Base-by-base conservation (phyloP, 2,797 vertebrate species). In the Pogoniulus pusillus region DNA sequence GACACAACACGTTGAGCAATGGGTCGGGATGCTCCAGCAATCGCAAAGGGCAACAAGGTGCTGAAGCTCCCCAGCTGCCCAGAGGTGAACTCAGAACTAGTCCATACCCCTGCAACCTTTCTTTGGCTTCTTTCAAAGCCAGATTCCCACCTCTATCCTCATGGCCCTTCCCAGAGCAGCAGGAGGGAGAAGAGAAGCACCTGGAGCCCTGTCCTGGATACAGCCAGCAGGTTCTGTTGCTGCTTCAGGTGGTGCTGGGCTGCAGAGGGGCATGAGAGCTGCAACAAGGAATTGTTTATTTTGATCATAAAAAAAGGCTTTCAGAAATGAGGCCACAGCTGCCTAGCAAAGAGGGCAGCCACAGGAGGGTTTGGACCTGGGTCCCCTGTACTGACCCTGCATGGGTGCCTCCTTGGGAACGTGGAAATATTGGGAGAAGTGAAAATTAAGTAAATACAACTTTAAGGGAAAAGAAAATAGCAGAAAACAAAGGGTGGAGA, bases 1-100 rank as follows among this genome's bases (percentile, higher is more conserved):
- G 91, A 92, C 94, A 58, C 92, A 92, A 64, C 84, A n/a, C 32
- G 3, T 53, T 93, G 91, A 77, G 95, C 93, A 91, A 91, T 2
- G 82, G 72, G 75, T 53, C 29, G 2, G 82, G 92, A 82, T 63
- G 91, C 69, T 57, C 60, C 16, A 6, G 86, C 89, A 43, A 2
- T 17, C 35, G 6, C 49, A 1, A 6, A 24, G 74, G 70, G 64
- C 19, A 26, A 9, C 6, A 5, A 30, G 4, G 84, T 37, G 87
- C 68, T 3, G 57, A 39, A 89, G 70, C 75, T 89, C 72, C 78
- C 65, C 12, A 4, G 4, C 62, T 65, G 43, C 82, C 82, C 19
- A 55, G 70, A 86, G 90, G 86, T 87, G 76, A 84, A 47, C 54
- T 69, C 10, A 27, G 81, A 88, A 87, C 27, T 51, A 32, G 82